Base-by-base conservation (phyloP, 2,113 vertebrate species). In the Campylomormyrus numenius region DNA sequence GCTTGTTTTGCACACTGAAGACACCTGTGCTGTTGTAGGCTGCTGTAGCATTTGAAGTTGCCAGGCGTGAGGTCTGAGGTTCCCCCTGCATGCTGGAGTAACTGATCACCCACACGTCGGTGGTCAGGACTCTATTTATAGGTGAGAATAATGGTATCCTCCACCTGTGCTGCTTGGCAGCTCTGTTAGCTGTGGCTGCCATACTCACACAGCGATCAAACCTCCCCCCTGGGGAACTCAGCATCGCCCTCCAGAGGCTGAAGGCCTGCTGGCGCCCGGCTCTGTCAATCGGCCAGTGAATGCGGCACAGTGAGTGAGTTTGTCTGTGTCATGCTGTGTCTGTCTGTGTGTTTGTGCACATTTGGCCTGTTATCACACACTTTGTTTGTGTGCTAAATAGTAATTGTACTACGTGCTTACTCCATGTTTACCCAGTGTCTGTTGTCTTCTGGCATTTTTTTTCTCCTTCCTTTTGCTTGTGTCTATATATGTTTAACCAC, bases 271-370 rank as follows among this genome's bases (percentile, higher is more conserved):
- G 31, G 35, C 17, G 15, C 35, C 13, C 2, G 5, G 35, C 13
- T 77, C 74, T 42, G 31, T 77, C 10, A 39, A 15, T 17, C 13
- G 17, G 13, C 15, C 74, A 35, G 88, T 42, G 88, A 50, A 35
- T 89, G 74, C 88, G 21, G 53, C 48, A 62, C 49, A 35, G 53
- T 52, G 87, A 84, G 52, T 85, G 90, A 85, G 13, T 48, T 35
- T 90, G 46, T 74, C 66, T 88, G n/a, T 53, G 45, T 74, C 70
- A 39, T 39, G 11, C 31, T 24, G 19, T 49, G 83, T 85, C 19
- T 10, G 83, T 85, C 42, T 45, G 42, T 85, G 21, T 85, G 53
- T 56, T 21, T 56, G 45, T n/a, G 24, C 19, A 49, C 83, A 27
- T 46, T 19, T 46, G 45, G 46, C 83, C 21, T 49, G 42, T 49